Evolutionary conservation across 2,888 invertebrate species (phyloP).

Genomic region (Agonum fuliginosum): DNA sequence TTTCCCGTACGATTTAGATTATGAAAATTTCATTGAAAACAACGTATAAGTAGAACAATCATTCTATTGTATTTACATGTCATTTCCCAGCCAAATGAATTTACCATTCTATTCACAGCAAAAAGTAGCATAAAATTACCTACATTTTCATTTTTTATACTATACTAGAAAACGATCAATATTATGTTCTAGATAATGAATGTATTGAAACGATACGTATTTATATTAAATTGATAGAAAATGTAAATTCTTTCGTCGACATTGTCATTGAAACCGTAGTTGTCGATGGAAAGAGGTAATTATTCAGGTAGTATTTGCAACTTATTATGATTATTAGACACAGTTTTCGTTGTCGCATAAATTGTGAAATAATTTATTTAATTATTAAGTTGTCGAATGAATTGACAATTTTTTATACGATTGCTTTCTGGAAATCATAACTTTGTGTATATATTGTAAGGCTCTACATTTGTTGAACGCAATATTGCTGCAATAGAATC

Average conservation of each 20-base stretch:
- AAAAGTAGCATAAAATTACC: constrained; percentile 32
- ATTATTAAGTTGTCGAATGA: too few species aligned
- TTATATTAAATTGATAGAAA: constrained; percentile 49
- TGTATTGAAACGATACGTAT: constrained; percentile 22
- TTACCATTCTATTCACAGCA: constrained; percentile 40
- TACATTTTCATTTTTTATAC: background rate
- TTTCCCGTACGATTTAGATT: constrained; percentile 33
- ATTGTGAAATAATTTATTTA: too few species aligned
- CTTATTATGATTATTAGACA: background rate
- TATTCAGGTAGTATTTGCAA: constrained; percentile 19
- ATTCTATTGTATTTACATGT: constrained; percentile 43
- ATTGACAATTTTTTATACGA: too few species aligned
- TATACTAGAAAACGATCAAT: constrained; percentile 14
- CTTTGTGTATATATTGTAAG: too few species aligned
- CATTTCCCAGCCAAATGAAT: constrained; percentile 48
- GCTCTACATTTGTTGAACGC: too few species aligned
- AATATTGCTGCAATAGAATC: too few species aligned
- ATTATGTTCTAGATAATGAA: constrained; percentile 45
- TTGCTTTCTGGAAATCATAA: too few species aligned
- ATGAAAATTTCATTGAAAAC: constrained; percentile 45
- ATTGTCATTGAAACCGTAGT: constrained; percentile 47
- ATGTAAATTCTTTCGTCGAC: constrained; percentile 42
- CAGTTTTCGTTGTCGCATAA: background rate
- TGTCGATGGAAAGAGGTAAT: constrained; percentile 11
- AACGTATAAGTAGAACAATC: constrained; percentile 39